Evolutionary conservation across 2,888 invertebrate species (phyloP).

Genomic region (Allolobophora icterica): DNA sequence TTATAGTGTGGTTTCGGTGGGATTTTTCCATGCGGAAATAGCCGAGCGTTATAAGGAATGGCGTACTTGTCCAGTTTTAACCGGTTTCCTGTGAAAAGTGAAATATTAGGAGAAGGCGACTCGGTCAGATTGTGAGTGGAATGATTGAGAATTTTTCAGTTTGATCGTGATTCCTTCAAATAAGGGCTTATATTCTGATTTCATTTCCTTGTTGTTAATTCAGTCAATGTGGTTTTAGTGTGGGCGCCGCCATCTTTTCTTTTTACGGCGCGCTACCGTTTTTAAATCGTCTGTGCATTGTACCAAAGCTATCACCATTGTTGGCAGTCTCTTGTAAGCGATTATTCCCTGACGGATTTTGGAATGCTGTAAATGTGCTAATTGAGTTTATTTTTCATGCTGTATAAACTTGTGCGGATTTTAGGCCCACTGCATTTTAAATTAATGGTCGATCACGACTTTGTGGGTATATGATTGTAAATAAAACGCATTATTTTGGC

Average conservation of each 20-base stretch:
- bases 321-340: background rate
- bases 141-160: constrained; percentile 6
- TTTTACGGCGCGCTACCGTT: constrained; percentile 17
- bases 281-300: constrained; percentile 14
- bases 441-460: background rate
- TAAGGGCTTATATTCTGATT: background rate
- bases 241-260: constrained; percentile 17
- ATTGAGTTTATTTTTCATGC: background rate
- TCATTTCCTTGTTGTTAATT: background rate
- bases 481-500: no score
- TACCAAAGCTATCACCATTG: background rate
- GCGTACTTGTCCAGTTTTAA: constrained; percentile 60
- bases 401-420: background rate
- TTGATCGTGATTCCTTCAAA: background rate
- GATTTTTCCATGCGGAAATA: constrained; percentile 51
- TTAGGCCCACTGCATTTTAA: background rate
- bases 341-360: background rate
- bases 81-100: constrained; percentile 53
- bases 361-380: background rate
- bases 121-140: background rate
- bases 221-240: constrained; percentile 17
- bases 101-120: constrained; percentile 34
- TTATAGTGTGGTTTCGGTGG: background rate
- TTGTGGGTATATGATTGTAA: background rate
- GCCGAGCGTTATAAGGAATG: constrained; percentile 54